A percentile compares a stretch with the other conserved stretches of the same genome.
Conservation (phyloP, 1,140 invertebrate genomes). For the Dinothrombium tinctorium region DNA sequence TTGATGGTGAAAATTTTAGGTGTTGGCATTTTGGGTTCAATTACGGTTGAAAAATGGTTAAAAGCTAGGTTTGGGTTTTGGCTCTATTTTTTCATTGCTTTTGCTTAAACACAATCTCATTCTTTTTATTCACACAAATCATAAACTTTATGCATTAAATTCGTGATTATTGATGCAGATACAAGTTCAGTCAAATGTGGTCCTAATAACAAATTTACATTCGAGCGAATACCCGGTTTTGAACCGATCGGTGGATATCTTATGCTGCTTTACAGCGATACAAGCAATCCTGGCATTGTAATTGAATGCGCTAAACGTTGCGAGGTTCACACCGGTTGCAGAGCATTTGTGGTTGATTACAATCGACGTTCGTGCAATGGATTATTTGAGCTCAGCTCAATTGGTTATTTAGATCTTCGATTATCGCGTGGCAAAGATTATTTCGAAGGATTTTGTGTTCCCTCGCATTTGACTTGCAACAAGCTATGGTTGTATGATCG, state of each 20-base stretch:
- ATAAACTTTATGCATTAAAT: too few species aligned
- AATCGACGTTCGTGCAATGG: constrained; percentile 22
- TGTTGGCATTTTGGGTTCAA: too few species aligned
- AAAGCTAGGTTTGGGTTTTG: too few species aligned
- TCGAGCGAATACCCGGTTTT: constrained; percentile 24
- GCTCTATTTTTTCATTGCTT: too few species aligned
- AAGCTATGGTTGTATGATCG: constrained; percentile 26
- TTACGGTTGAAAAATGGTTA: too few species aligned
- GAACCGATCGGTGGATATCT: constrained; percentile 20
- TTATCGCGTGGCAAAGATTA: constrained; percentile 22
- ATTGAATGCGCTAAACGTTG: constrained; percentile 21
- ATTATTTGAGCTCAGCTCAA: constrained; percentile 18
- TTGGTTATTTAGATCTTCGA: constrained; percentile 19
- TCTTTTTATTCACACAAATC: too few species aligned
- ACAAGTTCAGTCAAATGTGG: constrained; percentile 10
- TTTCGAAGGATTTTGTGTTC: constrained; percentile 25
- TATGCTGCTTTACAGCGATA: constrained; percentile 18
- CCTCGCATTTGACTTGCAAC: constrained; percentile 10
- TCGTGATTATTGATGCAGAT: background rate
- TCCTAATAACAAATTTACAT: constrained; percentile 19
- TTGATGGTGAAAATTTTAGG: too few species aligned
- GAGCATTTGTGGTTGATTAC: constrained; percentile 25
- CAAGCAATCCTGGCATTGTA: constrained; percentile 19
- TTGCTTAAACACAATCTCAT: too few species aligned
- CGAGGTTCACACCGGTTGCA: constrained; percentile 20